Percentiles rank a stretch among this genome's conserved stretches.
Conservation (phyloP, 2,888 invertebrate genomes). For the Leptothorax acervorum region DNA sequence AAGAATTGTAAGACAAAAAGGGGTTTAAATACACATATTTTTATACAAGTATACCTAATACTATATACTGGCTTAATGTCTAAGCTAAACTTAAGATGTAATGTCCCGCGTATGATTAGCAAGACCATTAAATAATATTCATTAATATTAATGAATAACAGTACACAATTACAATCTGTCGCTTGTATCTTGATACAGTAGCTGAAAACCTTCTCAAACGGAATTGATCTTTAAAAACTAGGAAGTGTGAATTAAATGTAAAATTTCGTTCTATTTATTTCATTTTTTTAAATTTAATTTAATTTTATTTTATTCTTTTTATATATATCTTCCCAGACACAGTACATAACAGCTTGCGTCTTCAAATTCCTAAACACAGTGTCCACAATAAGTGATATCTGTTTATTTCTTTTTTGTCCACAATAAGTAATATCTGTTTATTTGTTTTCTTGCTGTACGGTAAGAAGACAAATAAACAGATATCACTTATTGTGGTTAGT, state of each 20-base stretch:
- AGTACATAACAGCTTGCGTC: no score
- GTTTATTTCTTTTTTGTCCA: no score
- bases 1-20: background rate
- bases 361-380: no score
- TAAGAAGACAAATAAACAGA: no score
- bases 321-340: no score
- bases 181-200: background rate
- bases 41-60: background rate
- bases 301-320: no score
- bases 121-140: background rate
- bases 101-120: background rate
- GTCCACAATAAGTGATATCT: no score
- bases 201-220: background rate
- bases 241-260: conserved; percentile 4
- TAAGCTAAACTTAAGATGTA: background rate
- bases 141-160: background rate
- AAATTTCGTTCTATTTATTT: conserved; percentile 9
- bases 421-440: no score
- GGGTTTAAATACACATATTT: background rate
- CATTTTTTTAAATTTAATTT: background rate
- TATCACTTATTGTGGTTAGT: no score
- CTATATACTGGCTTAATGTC: background rate
- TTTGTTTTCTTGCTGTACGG: no score
- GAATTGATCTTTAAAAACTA: background rate
- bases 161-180: background rate